These are phyloP conservation scores for Erythrolamprus reginae DNA, from an alignment of 2,113 vertebrate species.

Conservation along the genomic window DNA sequence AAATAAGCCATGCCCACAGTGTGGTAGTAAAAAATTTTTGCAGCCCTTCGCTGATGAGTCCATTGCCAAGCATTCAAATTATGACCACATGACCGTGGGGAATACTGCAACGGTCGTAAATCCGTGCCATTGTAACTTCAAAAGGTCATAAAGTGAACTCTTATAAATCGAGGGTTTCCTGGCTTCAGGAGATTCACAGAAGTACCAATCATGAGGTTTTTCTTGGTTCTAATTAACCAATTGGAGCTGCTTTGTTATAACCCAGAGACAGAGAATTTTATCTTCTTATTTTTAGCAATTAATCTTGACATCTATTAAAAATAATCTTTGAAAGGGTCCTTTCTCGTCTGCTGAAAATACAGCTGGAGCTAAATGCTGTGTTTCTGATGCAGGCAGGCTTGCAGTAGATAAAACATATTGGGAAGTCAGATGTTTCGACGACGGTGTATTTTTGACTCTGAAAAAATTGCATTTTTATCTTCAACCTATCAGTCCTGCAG, in stretches of 20 bases:
- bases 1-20: too few relatives aligned
- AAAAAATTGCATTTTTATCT: constrained; percentile 4
- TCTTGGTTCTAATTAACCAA: neutral
- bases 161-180: neutral
- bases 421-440: neutral
- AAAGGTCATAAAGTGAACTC: neutral
- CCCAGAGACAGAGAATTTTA: neutral
- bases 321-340: neutral
- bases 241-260: neutral
- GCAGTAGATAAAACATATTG: neutral
- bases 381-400: neutral
- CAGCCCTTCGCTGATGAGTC: too few relatives aligned
- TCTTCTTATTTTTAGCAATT: neutral
- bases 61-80: neutral
- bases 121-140: neutral
- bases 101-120: neutral
- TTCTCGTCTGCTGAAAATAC: neutral
- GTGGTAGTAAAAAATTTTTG: too few relatives aligned
- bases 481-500: neutral
- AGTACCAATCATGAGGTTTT: neutral
- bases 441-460: neutral
- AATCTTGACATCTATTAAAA: neutral
- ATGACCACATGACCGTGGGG: neutral
- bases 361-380: neutral
- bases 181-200: neutral